These are phyloP conservation scores for Diarsia mendica DNA, from an alignment of 2,888 invertebrate genomes.

Conservation along the genomic window DNA sequence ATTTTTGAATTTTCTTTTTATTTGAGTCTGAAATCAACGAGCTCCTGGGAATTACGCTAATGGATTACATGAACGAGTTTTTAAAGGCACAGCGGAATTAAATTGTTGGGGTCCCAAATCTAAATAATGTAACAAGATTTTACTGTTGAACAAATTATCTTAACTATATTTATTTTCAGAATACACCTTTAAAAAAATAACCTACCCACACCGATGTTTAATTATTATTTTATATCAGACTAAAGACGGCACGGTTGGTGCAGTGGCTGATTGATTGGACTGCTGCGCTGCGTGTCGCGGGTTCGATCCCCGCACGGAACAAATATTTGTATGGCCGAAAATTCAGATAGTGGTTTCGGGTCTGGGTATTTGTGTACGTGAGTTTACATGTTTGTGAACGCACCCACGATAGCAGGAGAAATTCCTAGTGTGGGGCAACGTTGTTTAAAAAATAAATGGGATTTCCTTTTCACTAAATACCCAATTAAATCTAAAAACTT, in stretches of 20 bases:
- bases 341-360: too few species aligned
- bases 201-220: background rate
- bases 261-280: too few species aligned
- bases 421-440: too few species aligned
- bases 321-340: too few species aligned
- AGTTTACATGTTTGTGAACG: too few species aligned
- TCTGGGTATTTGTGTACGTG: too few species aligned
- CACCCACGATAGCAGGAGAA: too few species aligned
- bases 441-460: too few species aligned
- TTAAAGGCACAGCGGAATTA: slow-evolving; percentile 27
- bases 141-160: slow-evolving; percentile 1
- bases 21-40: slow-evolving; percentile 56
- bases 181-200: too few species aligned
- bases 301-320: too few species aligned
- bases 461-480: background rate
- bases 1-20: background rate
- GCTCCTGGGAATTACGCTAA: slow-evolving; percentile 41
- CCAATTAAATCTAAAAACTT: background rate
- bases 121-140: background rate
- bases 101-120: background rate
- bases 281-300: too few species aligned
- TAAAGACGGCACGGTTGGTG: too few species aligned
- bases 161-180: background rate
- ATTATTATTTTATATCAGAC: background rate
- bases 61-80: slow-evolving; percentile 42